Percentiles rank a stretch among this genome's conserved stretches.
These are phyloP conservation scores for Octodon degus DNA, from an alignment of 2,113 vertebrate species.

Conservation along the genomic window DNA sequence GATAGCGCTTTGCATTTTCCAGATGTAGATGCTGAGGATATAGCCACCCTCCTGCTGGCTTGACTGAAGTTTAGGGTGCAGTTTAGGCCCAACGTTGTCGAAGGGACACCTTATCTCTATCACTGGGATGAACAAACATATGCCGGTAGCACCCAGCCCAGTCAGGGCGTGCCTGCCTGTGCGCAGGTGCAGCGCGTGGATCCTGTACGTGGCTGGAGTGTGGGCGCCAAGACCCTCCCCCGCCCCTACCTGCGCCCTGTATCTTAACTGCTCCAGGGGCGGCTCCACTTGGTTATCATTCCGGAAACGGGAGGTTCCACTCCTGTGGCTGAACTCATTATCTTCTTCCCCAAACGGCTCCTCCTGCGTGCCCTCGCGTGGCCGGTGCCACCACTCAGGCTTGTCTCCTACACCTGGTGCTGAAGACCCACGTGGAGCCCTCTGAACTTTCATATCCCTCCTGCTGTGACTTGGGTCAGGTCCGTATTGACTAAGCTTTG, in stretches of 20 bases:
- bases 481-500: neutral
- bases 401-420: too few relatives aligned
- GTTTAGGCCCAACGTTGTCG: neutral
- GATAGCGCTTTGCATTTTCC: neutral
- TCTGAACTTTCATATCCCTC: neutral
- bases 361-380: neutral
- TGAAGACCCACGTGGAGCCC: neutral
- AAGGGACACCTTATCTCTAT: neutral
- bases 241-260: neutral
- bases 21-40: neutral
- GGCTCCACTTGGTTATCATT: neutral
- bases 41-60: neutral
- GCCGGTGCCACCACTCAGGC: too few relatives aligned
- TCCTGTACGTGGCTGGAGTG: neutral
- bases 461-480: neutral
- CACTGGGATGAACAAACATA: neutral
- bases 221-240: neutral
- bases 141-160: neutral
- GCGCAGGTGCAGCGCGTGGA: neutral
- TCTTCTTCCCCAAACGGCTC: neutral
- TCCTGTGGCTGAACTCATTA: neutral
- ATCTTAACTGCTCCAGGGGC: neutral
- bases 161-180: too few relatives aligned
- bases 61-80: neutral
- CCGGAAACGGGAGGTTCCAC: neutral